Evolutionary conservation across 2,797 vertebrate genomes (phyloP).

Genomic region (Onychomys torridus): DNA sequence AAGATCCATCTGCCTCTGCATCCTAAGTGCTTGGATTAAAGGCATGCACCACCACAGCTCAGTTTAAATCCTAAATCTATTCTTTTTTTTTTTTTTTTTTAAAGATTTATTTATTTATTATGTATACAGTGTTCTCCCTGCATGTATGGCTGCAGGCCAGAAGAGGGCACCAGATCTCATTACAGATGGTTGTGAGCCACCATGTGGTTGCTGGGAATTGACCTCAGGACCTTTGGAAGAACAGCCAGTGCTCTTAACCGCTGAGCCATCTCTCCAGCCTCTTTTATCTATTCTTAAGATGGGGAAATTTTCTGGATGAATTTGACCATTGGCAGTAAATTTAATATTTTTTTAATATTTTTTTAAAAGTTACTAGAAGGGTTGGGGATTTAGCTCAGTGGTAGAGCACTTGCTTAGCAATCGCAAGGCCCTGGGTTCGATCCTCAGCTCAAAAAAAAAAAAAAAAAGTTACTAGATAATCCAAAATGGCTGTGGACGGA

Average conservation of each 20-base stretch:
- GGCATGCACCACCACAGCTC: not conserved
- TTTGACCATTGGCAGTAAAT: not conserved
- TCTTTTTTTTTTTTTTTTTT: not conserved
- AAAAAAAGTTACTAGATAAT: not conserved
- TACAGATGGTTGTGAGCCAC: not conserved
- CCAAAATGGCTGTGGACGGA: not conserved
- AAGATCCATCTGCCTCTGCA: not conserved
- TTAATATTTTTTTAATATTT: not conserved
- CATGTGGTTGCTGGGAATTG: not conserved
- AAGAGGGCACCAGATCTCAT: not conserved
- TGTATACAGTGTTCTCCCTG: not conserved
- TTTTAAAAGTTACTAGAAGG: not conserved
- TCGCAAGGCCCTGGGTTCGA: too few species aligned
- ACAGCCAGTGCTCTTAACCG: not conserved
- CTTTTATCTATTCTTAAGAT: not conserved
- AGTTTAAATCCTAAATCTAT: not conserved
- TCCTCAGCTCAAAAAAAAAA: too few species aligned
- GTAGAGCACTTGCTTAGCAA: too few species aligned
- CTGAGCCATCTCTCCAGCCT: not conserved
- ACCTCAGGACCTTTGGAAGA: not conserved
- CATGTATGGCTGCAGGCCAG: not conserved
- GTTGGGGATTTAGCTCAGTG: too few species aligned
- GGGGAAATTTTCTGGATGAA: not conserved
- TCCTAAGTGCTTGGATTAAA: not conserved
- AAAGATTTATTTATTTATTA: not conserved